Percentiles rank a stretch among this genome's conserved stretches.
phyloP scores from a whole-genome alignment of 2,888 invertebrate genomes.

The Brachypalpus laphriformis region DNA sequence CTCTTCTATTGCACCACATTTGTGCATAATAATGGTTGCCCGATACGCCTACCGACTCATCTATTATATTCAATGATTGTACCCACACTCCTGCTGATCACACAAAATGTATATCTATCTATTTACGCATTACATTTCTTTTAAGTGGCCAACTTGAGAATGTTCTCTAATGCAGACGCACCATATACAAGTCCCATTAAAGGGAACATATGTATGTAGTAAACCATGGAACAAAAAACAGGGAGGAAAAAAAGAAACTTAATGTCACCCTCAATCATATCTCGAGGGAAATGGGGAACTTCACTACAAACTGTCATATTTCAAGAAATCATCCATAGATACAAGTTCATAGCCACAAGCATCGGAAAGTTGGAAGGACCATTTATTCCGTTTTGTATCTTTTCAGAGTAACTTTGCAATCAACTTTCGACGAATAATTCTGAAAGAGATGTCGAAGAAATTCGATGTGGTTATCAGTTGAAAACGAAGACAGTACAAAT shows the following conservation, averaged over 20 bases:
- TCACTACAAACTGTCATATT: constrained; percentile 50
- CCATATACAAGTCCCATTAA: constrained; percentile 13
- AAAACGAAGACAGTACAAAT: constrained; percentile 42
- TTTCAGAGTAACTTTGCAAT: constrained; percentile 31
- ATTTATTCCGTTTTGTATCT: neutral
- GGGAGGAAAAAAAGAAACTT: neutral
- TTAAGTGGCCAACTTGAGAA: constrained; percentile 30
- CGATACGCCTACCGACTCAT: constrained; percentile 46
- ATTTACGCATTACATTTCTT: constrained; percentile 13
- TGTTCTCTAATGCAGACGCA: neutral
- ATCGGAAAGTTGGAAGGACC: constrained; percentile 1
- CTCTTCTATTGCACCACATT: constrained; percentile 39
- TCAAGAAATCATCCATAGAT: constrained; percentile 49
- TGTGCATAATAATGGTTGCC: constrained; percentile 27
- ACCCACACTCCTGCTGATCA: neutral
- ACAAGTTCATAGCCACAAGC: constrained; percentile 41
- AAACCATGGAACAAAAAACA: neutral
- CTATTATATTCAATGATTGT: constrained; percentile 47
- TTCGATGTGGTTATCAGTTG: constrained; percentile 49
- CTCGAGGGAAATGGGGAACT: constrained; percentile 37
- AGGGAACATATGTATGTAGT: constrained; percentile 10
- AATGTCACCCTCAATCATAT: constrained; percentile 41
- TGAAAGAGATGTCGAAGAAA: constrained; percentile 31
- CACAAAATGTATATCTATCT: constrained; percentile 8
- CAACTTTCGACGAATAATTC: neutral